Conservation (phyloP, 2,888 invertebrate species). For the Plagodis pulveraria region DNA sequence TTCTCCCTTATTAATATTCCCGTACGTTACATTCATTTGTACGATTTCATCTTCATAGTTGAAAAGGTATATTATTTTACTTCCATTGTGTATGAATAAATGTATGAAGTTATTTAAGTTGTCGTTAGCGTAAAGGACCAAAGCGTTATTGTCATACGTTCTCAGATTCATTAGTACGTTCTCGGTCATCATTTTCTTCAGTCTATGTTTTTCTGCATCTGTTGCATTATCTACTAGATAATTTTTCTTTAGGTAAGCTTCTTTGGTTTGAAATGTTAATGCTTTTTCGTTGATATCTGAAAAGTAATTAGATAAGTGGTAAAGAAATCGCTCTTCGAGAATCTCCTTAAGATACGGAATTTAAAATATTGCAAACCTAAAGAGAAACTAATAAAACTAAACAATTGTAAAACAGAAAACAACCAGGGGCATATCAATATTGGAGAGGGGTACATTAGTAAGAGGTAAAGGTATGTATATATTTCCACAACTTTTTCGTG, state of each 20-base stretch:
- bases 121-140: constrained; percentile 96
- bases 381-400: too few relatives aligned
- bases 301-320: constrained; percentile 37
- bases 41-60: constrained; percentile 92
- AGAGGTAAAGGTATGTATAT: too few relatives aligned
- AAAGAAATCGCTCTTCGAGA: too few relatives aligned
- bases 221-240: constrained; percentile 89
- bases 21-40: constrained; percentile 90
- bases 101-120: constrained; percentile 97
- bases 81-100: constrained; percentile 91
- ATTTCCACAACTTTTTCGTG: too few relatives aligned
- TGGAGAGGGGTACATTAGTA: too few relatives aligned
- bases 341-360: too few relatives aligned
- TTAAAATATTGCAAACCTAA: too few relatives aligned
- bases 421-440: too few relatives aligned
- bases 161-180: constrained; percentile 95
- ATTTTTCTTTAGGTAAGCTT: constrained; percentile 92
- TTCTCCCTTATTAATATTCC: constrained; percentile 91
- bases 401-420: too few relatives aligned
- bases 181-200: constrained; percentile 91
- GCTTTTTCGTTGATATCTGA: constrained; percentile 96
- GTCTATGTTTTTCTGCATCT: constrained; percentile 85
- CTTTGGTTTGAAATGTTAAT: constrained; percentile 93
- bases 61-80: constrained; percentile 92
- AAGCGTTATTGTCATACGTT: constrained; percentile 92